Evolutionary conservation across 2,888 invertebrate genomes (phyloP), one percentile per base, ranked within the genome.

Genomic region (Diaphora mendica): DNA sequence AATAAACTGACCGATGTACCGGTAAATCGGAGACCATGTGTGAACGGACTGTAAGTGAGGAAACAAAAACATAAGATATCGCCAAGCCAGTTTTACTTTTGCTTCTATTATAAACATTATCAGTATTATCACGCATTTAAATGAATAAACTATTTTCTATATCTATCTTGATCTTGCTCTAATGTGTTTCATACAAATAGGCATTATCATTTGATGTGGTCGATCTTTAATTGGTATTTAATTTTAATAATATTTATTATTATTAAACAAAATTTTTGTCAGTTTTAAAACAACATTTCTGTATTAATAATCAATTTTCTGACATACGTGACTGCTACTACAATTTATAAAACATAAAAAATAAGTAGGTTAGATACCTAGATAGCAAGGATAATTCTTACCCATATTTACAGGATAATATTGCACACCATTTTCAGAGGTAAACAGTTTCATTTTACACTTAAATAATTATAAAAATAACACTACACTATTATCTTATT

Each of bases 371-470:
- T 13, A 26, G 33, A 30, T 35, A 35, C 35, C 35, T 35, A 30
- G 23, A 55, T 15, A 55, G 20, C 3, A 66, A 51, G 42, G n/a
- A 17, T 42, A 42, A 59, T 62, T 13, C 62, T 62, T 73, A 73
- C 73, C 70, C 13, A 66, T 62, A 35, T 42, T 30, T 15, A 48
- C 4, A 17, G 73, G 62, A 35, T 39, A 66, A n/a, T 20, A 48
- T 23, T 35, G 23, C 2, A 70, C n/a, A n/a, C 48, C 73, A 70
- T 9, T 42, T 9, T 70, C 59, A 26, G 5, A 23, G 35, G 65
- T 15, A 35, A 64, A 44, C 0, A 72, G 35, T 64, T 62, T 72
- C 72, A 72, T 72, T 48, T 48, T 68, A 33, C 39, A 70, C 62
- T 26, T 59, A 68, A 35, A 55, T 35, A 35, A 68, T 68, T 35